Evolutionary conservation across 1,140 invertebrate genomes (phyloP).

Genomic region (Trachelipus rathkii): DNA sequence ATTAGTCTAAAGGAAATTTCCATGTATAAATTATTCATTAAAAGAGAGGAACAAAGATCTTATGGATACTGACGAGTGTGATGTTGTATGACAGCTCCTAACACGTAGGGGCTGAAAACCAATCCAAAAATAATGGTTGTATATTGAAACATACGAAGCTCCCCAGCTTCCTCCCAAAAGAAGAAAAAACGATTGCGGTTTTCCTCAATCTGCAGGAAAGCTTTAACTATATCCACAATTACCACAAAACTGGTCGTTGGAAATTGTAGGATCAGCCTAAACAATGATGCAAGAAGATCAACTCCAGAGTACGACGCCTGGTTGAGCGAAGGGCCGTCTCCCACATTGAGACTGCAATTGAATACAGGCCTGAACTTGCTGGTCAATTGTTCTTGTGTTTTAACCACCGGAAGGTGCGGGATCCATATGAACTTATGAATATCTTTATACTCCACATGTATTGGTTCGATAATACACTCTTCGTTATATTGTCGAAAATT

Average conservation of each 20-base stretch:
- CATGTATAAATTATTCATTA: not conserved
- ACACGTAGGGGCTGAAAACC: not conserved
- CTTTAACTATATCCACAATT: conserved; percentile 21
- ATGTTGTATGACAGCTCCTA: too few relatives aligned
- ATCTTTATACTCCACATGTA: too few relatives aligned
- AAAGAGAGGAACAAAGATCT: not conserved
- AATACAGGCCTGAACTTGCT: conserved; percentile 23
- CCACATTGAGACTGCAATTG: conserved; percentile 31
- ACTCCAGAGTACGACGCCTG: conserved; percentile 22
- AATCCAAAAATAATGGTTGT: conserved; percentile 27
- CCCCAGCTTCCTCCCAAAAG: too few relatives aligned
- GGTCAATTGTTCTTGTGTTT: not conserved
- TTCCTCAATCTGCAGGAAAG: conserved; percentile 23
- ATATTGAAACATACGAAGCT: too few relatives aligned
- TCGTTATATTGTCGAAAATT: too few relatives aligned
- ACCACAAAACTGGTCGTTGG: conserved; percentile 21
- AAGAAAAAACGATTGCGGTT: too few relatives aligned
- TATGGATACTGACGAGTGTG: not conserved
- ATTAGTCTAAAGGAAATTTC: not conserved
- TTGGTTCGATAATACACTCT: too few relatives aligned
- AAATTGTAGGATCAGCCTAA: conserved; percentile 7
- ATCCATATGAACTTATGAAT: not conserved
- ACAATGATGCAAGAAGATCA: conserved; percentile 12
- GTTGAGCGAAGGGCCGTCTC: conserved; percentile 24
- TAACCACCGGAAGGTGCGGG: not conserved